Base-by-base conservation (phyloP, 2,113 vertebrate genomes). In the Hystrix brachyura region DNA sequence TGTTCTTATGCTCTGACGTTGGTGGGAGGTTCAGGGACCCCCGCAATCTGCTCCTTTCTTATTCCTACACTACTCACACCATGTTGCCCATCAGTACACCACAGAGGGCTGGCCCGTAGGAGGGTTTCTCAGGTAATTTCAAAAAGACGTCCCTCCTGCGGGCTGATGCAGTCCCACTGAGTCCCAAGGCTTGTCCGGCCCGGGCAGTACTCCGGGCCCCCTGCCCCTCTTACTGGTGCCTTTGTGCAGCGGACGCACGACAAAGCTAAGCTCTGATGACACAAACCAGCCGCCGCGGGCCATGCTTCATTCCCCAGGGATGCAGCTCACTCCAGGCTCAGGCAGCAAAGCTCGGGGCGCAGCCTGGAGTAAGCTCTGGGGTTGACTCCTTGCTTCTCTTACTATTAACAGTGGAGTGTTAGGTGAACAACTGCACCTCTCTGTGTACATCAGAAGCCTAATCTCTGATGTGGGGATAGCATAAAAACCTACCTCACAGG, bases 161-260 rank as follows among this genome's bases (percentile, higher is more conserved):
- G 53, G 38, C 51, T 53, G 43, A 60, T 34, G 21, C 13, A 51
- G 1, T 64, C 38, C 27, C 18, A 51, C 34, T 57, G 38, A 87
- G 34, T 57, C 74, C 19, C 88, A n/a, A 74, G 60, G 14, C 55
- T 62, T 19, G 11, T 34, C 51, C 83, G 92, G 81, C 60, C 19
- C 19, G 55, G 55, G 46, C 25, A 25, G 4, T 7, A 57, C 46
- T 27, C 65, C 25, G 18, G n/a, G 79, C 67, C 60, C 85, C 53
- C 23, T 25, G 76, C 10, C 17, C n/a, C 46, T 71, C 21, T 60
- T 38, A 23, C 78, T 43, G 32, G 15, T 19, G 25, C 29, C 18
- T 79, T 3, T 48, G 34, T 21, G 23, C 9, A 1, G 1, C 38
- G 21, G 1, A 10, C n/a, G n/a, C n/a, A n/a, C n/a, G n/a, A n/a